These are phyloP conservation scores for Archilochus colubris DNA, from an alignment of 2,113 vertebrate genomes.

Conservation along the genomic window DNA sequence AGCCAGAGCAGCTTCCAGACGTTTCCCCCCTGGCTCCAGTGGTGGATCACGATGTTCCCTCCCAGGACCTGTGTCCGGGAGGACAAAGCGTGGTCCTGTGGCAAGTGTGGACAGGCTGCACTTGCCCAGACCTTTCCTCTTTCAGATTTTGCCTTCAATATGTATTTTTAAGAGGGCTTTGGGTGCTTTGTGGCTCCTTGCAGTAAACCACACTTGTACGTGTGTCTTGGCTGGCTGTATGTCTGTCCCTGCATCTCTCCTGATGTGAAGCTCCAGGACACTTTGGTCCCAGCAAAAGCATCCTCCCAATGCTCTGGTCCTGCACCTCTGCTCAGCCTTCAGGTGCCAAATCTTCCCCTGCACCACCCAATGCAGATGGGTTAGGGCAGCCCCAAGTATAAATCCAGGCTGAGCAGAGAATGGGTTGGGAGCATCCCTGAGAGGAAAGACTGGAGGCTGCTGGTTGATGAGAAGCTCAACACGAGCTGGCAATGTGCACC, in stretches of 20 bases:
- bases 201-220: rapidly evolving
- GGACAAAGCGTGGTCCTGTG: neutral
- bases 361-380: neutral
- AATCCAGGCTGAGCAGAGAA: too few species aligned
- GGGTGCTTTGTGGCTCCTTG: rapidly evolving
- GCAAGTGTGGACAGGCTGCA: rapidly evolving
- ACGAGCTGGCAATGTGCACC: too few species aligned
- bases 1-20: neutral
- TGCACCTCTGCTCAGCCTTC: rapidly evolving
- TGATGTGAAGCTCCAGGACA: rapidly evolving
- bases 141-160: neutral
- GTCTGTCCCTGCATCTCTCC: neutral
- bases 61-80: rapidly evolving
- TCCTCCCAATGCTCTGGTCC: neutral
- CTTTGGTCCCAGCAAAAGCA: neutral
- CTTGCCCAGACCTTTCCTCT: neutral
- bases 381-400: too few species aligned
- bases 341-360: neutral
- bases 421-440: too few species aligned
- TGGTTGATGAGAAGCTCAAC: too few species aligned
- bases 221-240: rapidly evolving
- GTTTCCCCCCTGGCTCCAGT: rapidly evolving
- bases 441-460: too few species aligned
- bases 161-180: rapidly evolving
- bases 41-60: rapidly evolving